Base-by-base conservation (phyloP, 2,113 vertebrate species). In the Plestiodon gilberti region DNA sequence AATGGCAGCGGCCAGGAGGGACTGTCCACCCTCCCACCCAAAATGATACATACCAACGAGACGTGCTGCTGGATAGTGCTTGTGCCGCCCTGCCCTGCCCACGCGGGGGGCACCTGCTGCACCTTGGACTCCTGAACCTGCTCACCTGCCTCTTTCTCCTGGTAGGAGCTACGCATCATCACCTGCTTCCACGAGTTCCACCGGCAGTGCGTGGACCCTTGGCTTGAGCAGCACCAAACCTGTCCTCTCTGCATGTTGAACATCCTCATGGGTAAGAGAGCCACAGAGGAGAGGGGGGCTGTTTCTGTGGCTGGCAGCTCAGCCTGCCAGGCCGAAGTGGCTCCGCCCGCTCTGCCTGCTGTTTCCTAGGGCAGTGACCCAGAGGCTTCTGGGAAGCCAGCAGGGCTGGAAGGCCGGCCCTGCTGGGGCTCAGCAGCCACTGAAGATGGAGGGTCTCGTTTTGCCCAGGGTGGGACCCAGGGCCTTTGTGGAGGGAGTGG, bases 181-280 rank as follows among this genome's bases (percentile, higher is more conserved):
- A 98, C 99, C 0, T 99, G 99, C 75, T 97, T 96, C 87, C 99
- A 99, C 0, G 99, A 99, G 94, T 99, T 99, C 94, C 99, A 99
- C 84, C 97, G 97, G 87, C 96, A 97, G 62, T 99, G 99, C 48
- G 98, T 99, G 75, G 99, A 99, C 94, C 98, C 98, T 74, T 99
- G 99, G 99, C 96, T 99, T 52, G 95, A 98, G 85, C 98, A 99
- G 82, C 98, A 98, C 85, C 98, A 97, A 91, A 99, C 98, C 0
- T 99, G 99, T 78, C 99, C 99, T 0, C 97, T 99, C 87, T 99
- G 99, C 97, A 99, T 99, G 99, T 98, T 98, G 97, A 99, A 99
- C 95, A 99, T 99, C 94, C 96, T 99, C 94, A n/a, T n/a, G n/a
- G 99, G 99, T 99, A 98, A 96, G 96, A 80, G 77, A 55, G 28